phyloP scores from a whole-genome alignment of 1,140 invertebrate species.

The Drosophila trapezifrons region DNA sequence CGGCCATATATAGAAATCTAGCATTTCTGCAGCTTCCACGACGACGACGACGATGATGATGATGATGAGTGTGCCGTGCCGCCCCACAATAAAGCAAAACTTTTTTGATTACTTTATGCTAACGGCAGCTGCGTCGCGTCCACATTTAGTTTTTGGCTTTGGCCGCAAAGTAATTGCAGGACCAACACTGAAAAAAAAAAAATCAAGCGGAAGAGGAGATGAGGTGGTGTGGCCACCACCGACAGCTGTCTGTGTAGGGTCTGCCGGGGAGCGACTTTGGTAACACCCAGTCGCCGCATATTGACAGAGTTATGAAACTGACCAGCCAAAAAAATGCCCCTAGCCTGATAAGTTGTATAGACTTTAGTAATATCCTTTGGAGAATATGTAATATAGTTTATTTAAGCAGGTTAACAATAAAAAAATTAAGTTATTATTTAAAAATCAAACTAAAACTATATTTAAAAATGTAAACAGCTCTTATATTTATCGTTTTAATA shows the following conservation, averaged over 20 bases:
- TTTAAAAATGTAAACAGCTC: no score
- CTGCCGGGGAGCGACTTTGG: conserved; percentile 10
- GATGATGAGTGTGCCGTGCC: conserved; percentile 55
- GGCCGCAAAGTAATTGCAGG: conserved; percentile 61
- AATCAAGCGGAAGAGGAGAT: background rate
- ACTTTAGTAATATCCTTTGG: background rate
- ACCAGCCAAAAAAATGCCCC: conserved; percentile 3
- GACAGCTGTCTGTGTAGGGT: conserved; percentile 29
- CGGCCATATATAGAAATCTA: conserved; percentile 3
- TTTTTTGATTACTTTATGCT: conserved; percentile 77
- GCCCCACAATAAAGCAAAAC: conserved; percentile 69
- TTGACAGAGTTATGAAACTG: conserved; percentile 24
- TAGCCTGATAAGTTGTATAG: background rate
- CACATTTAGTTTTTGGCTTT: conserved; percentile 67
- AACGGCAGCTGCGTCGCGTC: conserved; percentile 68
- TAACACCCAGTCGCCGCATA: conserved; percentile 22
- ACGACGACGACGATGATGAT: conserved; percentile 41
- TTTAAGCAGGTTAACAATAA: no score
- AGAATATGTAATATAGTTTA: background rate
- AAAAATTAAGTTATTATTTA: background rate
- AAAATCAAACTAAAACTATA: background rate
- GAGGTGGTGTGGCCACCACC: conserved; percentile 6
- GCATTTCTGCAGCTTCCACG: conserved; percentile 37
- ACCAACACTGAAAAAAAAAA: conserved; percentile 32
- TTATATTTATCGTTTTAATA: no score